Evolutionary conservation across 1,140 invertebrate species (phyloP).

Genomic region (Solen grandis): DNA sequence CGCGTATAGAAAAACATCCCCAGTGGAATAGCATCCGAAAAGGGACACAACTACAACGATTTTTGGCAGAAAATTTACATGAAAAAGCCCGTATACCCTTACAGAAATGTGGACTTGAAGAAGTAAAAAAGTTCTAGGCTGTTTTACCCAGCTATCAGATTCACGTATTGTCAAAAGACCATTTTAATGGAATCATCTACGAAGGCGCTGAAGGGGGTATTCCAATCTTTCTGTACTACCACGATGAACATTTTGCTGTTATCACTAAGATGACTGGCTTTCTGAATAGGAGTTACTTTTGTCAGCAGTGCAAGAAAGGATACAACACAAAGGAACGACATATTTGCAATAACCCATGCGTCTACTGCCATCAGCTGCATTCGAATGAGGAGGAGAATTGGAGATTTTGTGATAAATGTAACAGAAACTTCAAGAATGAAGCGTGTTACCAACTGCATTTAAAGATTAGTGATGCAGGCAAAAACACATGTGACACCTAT

Average conservation of each 20-base stretch:
- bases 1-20: conserved; percentile 1
- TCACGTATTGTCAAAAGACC: no score
- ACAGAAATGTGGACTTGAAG: conserved; percentile 9
- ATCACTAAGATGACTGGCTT: no score
- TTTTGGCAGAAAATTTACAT: conserved; percentile 9
- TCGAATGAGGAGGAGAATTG: conserved; percentile 25
- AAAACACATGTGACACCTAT: conserved; percentile 25
- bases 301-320: conserved; percentile 16
- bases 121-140: conserved; percentile 11
- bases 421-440: conserved; percentile 30
- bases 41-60: neutral
- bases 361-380: conserved; percentile 29
- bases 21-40: conserved; percentile 8
- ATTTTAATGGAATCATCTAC: no score
- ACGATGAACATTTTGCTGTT: conserved; percentile 24
- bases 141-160: neutral
- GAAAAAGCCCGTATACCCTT: conserved; percentile 1
- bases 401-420: conserved; percentile 20
- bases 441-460: conserved; percentile 32
- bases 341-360: conserved; percentile 18
- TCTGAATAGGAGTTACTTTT: conserved; percentile 29
- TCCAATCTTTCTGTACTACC: conserved; percentile 7
- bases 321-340: conserved; percentile 25
- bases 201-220: neutral
- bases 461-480: conserved; percentile 30